Percentiles rank a stretch among this genome's conserved stretches.
Conservation (phyloP, 2,113 vertebrate genomes). For the Cephalopholis sonnerati region DNA sequence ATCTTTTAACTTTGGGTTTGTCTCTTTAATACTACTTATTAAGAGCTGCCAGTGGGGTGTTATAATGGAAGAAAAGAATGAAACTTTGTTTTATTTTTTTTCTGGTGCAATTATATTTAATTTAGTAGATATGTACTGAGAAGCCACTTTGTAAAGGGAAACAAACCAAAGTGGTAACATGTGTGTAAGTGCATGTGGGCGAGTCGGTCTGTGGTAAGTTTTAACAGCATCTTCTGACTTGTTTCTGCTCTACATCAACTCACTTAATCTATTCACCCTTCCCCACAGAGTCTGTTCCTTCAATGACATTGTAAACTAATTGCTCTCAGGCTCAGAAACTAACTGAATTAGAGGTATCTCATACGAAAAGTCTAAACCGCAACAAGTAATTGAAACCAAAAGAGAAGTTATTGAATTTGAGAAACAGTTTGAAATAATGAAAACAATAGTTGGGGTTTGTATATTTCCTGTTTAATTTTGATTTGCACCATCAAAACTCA, state of each 20-base stretch:
- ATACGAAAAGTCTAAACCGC: not conserved
- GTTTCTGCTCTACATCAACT: slow-evolving; percentile 23
- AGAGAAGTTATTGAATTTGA: not conserved
- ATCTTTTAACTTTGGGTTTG: slow-evolving; percentile 41
- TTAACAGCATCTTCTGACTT: not conserved
- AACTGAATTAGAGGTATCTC: slow-evolving; percentile 14
- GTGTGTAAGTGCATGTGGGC: slow-evolving; percentile 8
- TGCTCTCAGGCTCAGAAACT: slow-evolving; percentile 15
- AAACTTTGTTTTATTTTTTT: not conserved
- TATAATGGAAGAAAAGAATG: slow-evolving; percentile 23
- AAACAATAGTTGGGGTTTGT: not conserved
- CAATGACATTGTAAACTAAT: slow-evolving; percentile 28
- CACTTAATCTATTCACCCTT: slow-evolving; percentile 22
- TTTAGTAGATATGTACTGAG: slow-evolving; percentile 12
- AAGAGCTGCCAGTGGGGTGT: slow-evolving; percentile 11
- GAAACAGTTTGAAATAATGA: slow-evolving; percentile 2
- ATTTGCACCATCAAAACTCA: not conserved
- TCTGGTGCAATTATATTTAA: slow-evolving; percentile 19
- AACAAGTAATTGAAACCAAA: slow-evolving; percentile 23
- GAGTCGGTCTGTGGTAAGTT: slow-evolving; percentile 36
- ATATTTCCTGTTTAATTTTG: slow-evolving; percentile 5
- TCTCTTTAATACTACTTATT: slow-evolving; percentile 36
- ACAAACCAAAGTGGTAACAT: slow-evolving; percentile 21
- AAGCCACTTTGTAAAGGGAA: not conserved
- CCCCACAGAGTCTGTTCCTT: slow-evolving; percentile 13